Evolutionary conservation across 2,888 invertebrate species (phyloP).

Genomic region (Nemurella pictetii): DNA sequence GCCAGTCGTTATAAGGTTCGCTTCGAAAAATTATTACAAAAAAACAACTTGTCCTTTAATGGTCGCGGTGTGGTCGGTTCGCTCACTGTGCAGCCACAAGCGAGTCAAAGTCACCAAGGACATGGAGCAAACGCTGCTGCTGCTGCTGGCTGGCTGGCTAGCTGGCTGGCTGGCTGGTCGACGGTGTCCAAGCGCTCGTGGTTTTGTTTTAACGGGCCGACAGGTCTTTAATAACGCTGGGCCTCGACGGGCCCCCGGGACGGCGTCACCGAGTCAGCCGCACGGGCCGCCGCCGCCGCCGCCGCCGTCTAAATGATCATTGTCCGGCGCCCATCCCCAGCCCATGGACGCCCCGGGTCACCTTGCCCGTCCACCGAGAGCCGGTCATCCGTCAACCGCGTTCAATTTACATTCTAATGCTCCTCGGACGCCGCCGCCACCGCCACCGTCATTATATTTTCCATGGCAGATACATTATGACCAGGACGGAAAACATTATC

Average conservation of each 20-base stretch:
- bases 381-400: slow-evolving; percentile 27
- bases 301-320: slow-evolving; percentile 17
- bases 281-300: background rate
- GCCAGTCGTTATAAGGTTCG: slow-evolving; percentile 14
- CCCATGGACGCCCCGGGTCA: slow-evolving; percentile 1
- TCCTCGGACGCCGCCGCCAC: background rate
- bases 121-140: too few relatives aligned
- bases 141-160: too few relatives aligned
- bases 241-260: background rate
- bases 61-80: background rate
- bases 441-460: slow-evolving; percentile 2
- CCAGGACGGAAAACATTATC: background rate
- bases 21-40: slow-evolving; percentile 20
- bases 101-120: slow-evolving; percentile 31
- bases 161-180: background rate
- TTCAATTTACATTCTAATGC: slow-evolving; percentile 30
- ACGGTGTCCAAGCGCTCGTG: background rate
- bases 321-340: slow-evolving; percentile 12
- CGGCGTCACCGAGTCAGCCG: background rate
- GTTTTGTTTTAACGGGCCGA: slow-evolving; percentile 23
- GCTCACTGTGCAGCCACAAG: too few relatives aligned
- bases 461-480: slow-evolving; percentile 14
- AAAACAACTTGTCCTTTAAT: slow-evolving; percentile 27
- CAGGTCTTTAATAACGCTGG: slow-evolving; percentile 28
- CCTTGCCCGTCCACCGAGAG: background rate